phyloP scores from a whole-genome alignment of 2,113 vertebrate species.

The Notechis scutatus region DNA sequence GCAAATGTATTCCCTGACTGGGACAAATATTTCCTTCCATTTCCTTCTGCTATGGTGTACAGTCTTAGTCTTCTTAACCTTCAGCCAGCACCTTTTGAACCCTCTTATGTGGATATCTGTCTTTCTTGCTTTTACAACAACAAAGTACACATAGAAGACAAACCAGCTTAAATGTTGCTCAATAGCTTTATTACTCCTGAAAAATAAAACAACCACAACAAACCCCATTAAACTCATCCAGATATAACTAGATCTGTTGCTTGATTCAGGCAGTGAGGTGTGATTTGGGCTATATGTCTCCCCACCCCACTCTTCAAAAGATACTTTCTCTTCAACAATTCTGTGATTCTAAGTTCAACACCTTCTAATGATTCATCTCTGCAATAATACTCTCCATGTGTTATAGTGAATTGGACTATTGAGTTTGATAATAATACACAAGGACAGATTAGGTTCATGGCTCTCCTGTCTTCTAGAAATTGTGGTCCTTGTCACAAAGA shows the following conservation, averaged over 20 bases:
- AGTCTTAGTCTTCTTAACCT: not conserved
- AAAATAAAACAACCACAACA: not conserved
- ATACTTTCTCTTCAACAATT: not conserved
- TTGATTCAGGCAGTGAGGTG: too few relatives aligned
- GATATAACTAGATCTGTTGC: not conserved
- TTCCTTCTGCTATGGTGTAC: not conserved
- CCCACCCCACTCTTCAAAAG: not conserved
- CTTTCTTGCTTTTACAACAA: conserved; percentile 36
- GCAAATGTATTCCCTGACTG: not conserved
- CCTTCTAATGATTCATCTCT: not conserved
- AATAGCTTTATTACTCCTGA: not conserved
- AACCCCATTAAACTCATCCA: not conserved
- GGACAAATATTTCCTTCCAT: not conserved
- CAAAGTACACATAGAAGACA: conserved; percentile 41
- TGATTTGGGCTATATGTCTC: not conserved
- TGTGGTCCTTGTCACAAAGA: conserved; percentile 66
- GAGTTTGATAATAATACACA: conserved; percentile 57
- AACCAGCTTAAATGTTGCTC: not conserved
- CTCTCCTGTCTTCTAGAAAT: conserved; percentile 66
- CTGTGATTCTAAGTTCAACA: not conserved
- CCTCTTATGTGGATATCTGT: conserved; percentile 28
- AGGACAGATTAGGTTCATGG: conserved; percentile 63
- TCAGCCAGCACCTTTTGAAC: not conserved
- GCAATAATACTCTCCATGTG: conserved; percentile 24
- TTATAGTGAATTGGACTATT: conserved; percentile 14